Evolutionary conservation across 2,888 invertebrate genomes (phyloP), one percentile per base, ranked within the genome.

Genomic region (Gisinianus flammeolus): DNA sequence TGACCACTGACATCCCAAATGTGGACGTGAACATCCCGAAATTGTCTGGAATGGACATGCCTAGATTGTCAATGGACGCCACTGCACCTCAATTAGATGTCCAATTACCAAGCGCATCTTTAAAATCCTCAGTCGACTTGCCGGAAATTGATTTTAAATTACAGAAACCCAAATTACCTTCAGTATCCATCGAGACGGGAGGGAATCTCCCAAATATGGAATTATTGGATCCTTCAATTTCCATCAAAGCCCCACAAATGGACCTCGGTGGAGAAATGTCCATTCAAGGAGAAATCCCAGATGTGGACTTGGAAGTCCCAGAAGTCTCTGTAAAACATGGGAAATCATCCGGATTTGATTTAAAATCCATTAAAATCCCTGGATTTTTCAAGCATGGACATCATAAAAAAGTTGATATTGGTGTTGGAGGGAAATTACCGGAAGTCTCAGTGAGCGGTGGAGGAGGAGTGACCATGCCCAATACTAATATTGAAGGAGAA

Each of bases 381-480:
- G 67, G 67, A n/a, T 67, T 66, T 30, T 52, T 67, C 16, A 75
- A 75, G 22, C 62, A 74, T n/a, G 70, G 54, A 31, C 30, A n/a
- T 22, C 64, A 44, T n/a, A 74, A 64, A 24, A 75, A 75, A 30
- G 44, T 54, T 44, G 75, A 75, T 31, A 67, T 67, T 19, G 31
- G 31, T 16, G 26, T 24, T 33, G 44, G 26, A 16, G 73, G 33
- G 12, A 66, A 74, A 33, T 4, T 64, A 44, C 28, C 66, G 4
- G 66, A 74, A 44, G 22, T 44, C 6, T 24, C 69, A n/a, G 35
- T 33, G 30, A 76, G n/a, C 2, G 58, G 58, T 5, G 76, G 68
- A 76, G 35, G 24, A 52, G 75, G 67, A 26, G 4, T 44, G 19
- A 44, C 16, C 44, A 52, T 52, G n/a, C 62, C 73, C 2, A 33